Base-by-base conservation (phyloP, 1,140 invertebrate genomes). In the Fopius arisanus region DNA sequence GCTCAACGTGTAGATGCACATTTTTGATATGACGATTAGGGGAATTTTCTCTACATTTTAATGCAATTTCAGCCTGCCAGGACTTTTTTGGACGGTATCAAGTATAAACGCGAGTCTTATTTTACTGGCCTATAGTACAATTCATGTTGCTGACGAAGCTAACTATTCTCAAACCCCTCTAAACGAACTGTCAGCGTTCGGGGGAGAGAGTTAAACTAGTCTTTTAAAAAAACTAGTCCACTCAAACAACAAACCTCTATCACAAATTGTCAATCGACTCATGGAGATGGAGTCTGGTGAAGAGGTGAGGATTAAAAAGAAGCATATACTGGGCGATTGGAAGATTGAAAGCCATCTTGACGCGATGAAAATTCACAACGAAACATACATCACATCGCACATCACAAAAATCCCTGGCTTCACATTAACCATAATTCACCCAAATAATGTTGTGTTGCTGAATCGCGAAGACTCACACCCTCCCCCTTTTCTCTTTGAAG, bases 371-470 rank as follows among this genome's bases (percentile, higher is more conserved):
- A 48, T 48, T 33, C 10, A 26, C 28, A n/a, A 40, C 16, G 16
- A 72, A 41, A 10, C 40, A 65, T 65, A 29, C 29, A 14, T 43
- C 43, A 65, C 12, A 3, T 54, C 65, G n/a, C 23, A 23, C 19
- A 23, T 21, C 48, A 62, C 26, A 33, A 65, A 63, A 28, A 41
- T 72, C 12, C 31, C 10, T 40, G 31, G 14, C 23, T 10, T 54
- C 16, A 72, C 62, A 9, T 59, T 72, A 26, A 19, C 21, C 19
- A n/a, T 10, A 12, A 12, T 12, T 43, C 62, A 72, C 43, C 59
- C 70, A 21, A 66, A 72, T 72, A 72, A 72, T 65, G 43, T 43
- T 66, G 59, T 72, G 21, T 40, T 41, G 65, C 21, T 72, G 26
- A 10, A 29, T 33, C n/a, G n/a, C n/a, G n/a, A n/a, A n/a, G n/a